Evolutionary conservation across 2,888 invertebrate species (phyloP), one percentile per base, ranked within the genome.

Genomic region (Lithophane semibrunnea): DNA sequence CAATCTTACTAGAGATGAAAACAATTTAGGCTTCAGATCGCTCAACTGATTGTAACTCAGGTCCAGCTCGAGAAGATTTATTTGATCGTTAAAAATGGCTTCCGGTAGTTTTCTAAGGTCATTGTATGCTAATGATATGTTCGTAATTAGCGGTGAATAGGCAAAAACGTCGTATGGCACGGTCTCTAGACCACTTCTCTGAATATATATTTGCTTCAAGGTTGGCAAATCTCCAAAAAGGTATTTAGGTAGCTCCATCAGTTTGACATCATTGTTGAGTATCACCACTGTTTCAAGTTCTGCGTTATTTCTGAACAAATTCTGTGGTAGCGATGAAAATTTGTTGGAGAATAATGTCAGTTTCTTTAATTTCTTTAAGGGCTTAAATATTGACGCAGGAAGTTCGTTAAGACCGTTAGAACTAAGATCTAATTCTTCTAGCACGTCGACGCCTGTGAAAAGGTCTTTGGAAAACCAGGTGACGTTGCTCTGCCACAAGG

Each of bases 401-500:
- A 98, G 94, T 77, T 96, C 95, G 76, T 97, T 97, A 84, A 98
- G 96, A 70, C 97, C 96, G 92, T 98, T 98, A 21, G 97, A 94
- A 86, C 97, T 97, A 74, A 99, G 92, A 94, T 98, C 98, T 80
- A 99, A 95, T 83, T 97, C 97, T 87, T 97, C 95, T 8, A 98
- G 94, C 0, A 97, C 97, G 52, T 96, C 94, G 4, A 98, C 96
- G 67, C 98, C 97, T 52, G 97, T 97, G 90, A 98, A 98, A 80
- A 97, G 96, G 77, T 97, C 96, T 80, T 97, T 95, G 24, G 97
- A 96, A 60, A 98, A 95, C 92, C 97, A 97, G 44, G 95, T 97
- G 75, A 98, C 94, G 86, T 97, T 97, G 91, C 98, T 98, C 88
- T 97, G 97, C 97, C 98, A 98, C 54, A 98, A 92, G 88, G 98